Evolutionary conservation across 2,797 vertebrate genomes (phyloP), one percentile per base, ranked within the genome.

Genomic region (Girardinus metallicus): DNA sequence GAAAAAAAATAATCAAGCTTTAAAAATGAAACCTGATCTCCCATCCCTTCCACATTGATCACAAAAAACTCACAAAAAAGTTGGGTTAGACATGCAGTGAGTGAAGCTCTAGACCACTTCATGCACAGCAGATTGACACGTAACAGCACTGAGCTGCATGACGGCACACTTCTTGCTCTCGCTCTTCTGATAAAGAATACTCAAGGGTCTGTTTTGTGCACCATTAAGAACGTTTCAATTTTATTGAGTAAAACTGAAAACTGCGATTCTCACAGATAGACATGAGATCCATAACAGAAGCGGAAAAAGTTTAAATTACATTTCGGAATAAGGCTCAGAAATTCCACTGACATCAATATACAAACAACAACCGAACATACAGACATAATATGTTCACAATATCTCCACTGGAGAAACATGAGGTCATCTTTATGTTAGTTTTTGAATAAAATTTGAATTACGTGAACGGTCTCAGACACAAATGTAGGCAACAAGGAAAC

Each of bases 161-260:
- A 68, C 79, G 53, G 71, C 68, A 80, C 70, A 87, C 70, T 18
- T 77, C 70, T 87, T 12, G 15, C 80, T 83, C 77, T 83, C 81
- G 79, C 73, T 82, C 72, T 76, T 74, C 77, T 64, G 70, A 55
- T 74, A 94, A 95, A 95, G 89, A 94, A 94, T 84, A 95, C 92
- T 93, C 94, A 53, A 85, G 88, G 92, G 80, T 94, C 88, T 87
- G 90, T 84, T 93, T 87, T 85, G 81, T 91, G 86, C 88, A 86
- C 83, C 75, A 79, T 93, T 93, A 90, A 85, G 86, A 92, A 92
- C 86, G 62, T 79, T 86, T 89, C 89, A 64, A 91, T 90, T 95
- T 95, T 95, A 95, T 95, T 94, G 86, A 91, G 80, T 77, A 77
- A 89, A 91, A 85, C 75, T 82, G 76, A 88, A 80, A 62, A 75